Conservation (phyloP, 2,113 vertebrate genomes). For the Acanthisitta chloris region DNA sequence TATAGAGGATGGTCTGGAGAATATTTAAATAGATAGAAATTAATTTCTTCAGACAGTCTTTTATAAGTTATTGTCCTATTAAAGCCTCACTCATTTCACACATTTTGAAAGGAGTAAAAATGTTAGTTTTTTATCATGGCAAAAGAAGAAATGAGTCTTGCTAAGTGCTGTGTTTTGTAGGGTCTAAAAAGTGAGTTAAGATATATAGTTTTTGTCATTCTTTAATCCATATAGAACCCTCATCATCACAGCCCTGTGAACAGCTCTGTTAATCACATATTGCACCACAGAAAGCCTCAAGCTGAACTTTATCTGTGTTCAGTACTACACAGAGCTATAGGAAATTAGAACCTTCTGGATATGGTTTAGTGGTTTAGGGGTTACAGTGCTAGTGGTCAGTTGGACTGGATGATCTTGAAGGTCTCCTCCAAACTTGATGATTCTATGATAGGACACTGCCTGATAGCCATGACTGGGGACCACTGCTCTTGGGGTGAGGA, state of each 20-base stretch:
- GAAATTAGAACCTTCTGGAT: neutral
- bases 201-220: neutral
- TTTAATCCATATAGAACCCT: neutral
- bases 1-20: neutral
- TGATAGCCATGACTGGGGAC: neutral
- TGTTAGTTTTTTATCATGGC: neutral
- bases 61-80: neutral
- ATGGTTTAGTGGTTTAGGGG: too few relatives aligned
- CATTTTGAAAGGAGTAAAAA: neutral
- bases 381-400: too few relatives aligned
- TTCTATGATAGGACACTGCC: neutral
- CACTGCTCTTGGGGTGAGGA: neutral
- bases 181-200: neutral
- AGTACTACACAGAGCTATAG: neutral
- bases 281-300: neutral
- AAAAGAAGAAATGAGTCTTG: neutral
- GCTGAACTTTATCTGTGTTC: neutral
- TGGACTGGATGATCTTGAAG: too few relatives aligned
- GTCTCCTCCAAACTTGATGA: too few relatives aligned
- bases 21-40: neutral
- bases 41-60: neutral
- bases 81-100: neutral
- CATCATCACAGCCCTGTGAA: neutral
- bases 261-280: neutral
- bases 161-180: neutral